These are phyloP conservation scores for Cryptocephalus moraei DNA, from an alignment of 2,888 invertebrate genomes.

Conservation along the genomic window DNA sequence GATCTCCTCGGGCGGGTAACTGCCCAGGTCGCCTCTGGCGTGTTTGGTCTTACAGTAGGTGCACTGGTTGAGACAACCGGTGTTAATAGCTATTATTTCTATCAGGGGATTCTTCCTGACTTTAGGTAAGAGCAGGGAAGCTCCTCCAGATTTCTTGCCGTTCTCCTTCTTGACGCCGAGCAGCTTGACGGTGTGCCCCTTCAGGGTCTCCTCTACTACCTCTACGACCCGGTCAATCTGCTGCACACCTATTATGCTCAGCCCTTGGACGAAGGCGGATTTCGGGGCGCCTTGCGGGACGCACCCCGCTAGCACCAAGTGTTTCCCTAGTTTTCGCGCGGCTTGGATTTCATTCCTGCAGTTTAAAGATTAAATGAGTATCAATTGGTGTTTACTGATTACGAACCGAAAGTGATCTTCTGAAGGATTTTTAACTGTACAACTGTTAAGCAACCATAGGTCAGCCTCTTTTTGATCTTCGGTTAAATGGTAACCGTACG, in stretches of 20 bases:
- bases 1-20: constrained; percentile 84
- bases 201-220: constrained; percentile 94
- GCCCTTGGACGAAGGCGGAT: constrained; percentile 55
- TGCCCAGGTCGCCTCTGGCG: constrained; percentile 92
- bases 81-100: constrained; percentile 94
- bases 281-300: constrained; percentile 91
- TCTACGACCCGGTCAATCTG: constrained; percentile 97
- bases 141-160: constrained; percentile 74
- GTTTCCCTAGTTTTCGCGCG: constrained; percentile 63
- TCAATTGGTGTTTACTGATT: background rate
- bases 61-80: constrained; percentile 95
- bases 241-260: constrained; percentile 95
- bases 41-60: constrained; percentile 99
- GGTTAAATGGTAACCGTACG: constrained; percentile 78
- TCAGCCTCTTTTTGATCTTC: constrained; percentile 74
- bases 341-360: constrained; percentile 72
- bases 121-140: constrained; percentile 81
- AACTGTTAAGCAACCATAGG: constrained; percentile 93
- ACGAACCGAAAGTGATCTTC: constrained; percentile 82
- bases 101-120: constrained; percentile 91
- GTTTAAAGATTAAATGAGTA: constrained; percentile 8
- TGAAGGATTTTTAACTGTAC: constrained; percentile 95
- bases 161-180: constrained; percentile 65
- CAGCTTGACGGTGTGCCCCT: constrained; percentile 48
- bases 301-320: constrained; percentile 93